Conservation (phyloP, 2,888 invertebrate species). For the Melanchra persicariae region DNA sequence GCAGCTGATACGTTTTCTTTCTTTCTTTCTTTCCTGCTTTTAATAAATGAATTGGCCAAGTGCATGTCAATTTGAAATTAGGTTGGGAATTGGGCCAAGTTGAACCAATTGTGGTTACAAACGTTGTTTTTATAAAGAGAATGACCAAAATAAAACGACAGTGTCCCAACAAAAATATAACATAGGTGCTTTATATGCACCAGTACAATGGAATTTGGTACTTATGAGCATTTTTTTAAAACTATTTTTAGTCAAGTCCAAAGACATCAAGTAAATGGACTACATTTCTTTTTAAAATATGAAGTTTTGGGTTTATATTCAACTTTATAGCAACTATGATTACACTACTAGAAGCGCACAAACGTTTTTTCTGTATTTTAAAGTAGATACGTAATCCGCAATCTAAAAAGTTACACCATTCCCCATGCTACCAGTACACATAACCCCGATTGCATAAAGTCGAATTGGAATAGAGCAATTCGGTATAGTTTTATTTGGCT, state of each 20-base stretch:
- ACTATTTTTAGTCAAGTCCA: no score
- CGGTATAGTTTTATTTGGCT: slow-evolving; percentile 50
- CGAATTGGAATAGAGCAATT: slow-evolving; percentile 39
- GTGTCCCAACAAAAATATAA: neutral
- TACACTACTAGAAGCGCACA: neutral
- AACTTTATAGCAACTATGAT: neutral
- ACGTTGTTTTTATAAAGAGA: slow-evolving; percentile 12
- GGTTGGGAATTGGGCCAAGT: slow-evolving; percentile 46
- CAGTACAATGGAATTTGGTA: neutral
- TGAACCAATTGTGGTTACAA: slow-evolving; percentile 36
- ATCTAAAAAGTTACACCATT: slow-evolving; percentile 8
- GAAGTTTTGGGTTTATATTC: neutral
- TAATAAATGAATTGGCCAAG: slow-evolving; percentile 54
- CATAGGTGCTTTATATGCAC: neutral
- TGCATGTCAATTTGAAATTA: slow-evolving; percentile 58
- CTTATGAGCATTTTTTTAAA: no score
- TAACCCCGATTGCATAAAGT: slow-evolving; percentile 19
- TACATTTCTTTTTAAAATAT: neutral
- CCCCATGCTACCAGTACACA: neutral
- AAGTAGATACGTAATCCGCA: neutral
- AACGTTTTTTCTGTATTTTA: slow-evolving; percentile 2
- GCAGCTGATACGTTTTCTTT: slow-evolving; percentile 55
- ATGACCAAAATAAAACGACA: neutral
- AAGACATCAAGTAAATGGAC: neutral
- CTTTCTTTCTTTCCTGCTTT: slow-evolving; percentile 37